phyloP scores from a whole-genome alignment of 2,888 invertebrate genomes.

The Eurytoma adleriae region DNA sequence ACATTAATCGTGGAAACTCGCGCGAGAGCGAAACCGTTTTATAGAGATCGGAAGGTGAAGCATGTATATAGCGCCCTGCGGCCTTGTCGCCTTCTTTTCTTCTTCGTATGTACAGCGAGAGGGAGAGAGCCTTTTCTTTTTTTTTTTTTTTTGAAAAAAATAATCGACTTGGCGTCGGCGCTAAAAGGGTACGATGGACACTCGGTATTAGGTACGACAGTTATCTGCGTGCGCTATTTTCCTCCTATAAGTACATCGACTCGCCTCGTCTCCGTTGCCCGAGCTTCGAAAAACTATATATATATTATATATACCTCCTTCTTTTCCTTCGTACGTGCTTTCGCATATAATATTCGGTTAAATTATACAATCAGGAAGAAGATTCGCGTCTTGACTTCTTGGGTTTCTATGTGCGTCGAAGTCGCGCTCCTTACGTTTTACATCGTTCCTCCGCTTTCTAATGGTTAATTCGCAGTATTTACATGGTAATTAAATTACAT shows the following conservation, averaged over 20 bases:
- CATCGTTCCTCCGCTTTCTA: constrained; percentile 5
- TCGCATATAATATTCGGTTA: constrained; percentile 33
- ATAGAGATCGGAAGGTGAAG: background rate
- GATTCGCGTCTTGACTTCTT: constrained; percentile 3
- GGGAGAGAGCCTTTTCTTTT: background rate
- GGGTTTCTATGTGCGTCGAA: background rate
- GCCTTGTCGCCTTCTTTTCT: background rate
- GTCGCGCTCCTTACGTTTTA: background rate
- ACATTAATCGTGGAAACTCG: constrained; percentile 37
- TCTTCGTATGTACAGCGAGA: constrained; percentile 16
- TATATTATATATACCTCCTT: constrained; percentile 9
- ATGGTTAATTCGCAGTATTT: constrained; percentile 40
- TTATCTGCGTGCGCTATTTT: constrained; percentile 30
- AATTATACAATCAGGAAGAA: constrained; percentile 35
- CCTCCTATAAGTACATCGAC: background rate
- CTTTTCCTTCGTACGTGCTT: constrained; percentile 24
- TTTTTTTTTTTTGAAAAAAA: constrained; percentile 14
- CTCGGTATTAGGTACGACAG: constrained; percentile 37
- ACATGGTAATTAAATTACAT: constrained; percentile 52
- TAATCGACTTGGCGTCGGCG: constrained; percentile 9
- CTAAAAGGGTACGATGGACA: constrained; percentile 5
- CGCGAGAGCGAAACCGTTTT: constrained; percentile 38
- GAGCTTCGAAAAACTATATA: constrained; percentile 38
- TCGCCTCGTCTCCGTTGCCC: background rate
- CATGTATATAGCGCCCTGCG: background rate